Base-by-base conservation (phyloP, 2,888 invertebrate species). In the Phengaris alcon region DNA sequence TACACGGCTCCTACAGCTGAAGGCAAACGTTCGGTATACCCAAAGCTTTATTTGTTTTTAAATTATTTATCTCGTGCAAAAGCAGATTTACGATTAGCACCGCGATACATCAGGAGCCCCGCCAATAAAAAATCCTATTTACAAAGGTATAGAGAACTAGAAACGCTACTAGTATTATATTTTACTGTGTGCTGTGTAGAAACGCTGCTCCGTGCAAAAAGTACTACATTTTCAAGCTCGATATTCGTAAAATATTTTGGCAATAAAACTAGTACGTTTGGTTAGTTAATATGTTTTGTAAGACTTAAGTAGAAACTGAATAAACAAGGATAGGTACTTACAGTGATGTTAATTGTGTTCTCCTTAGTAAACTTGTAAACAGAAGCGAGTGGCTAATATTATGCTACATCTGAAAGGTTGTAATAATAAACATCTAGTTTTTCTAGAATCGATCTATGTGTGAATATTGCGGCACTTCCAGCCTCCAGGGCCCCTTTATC, bases 31-130 rank as follows among this genome's bases (percentile, higher is more conserved):
- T 70, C 70, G 35, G 35, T 51, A n/a, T 69, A 48, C 54, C 69
- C 68, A 83, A 81, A 80, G 84, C 87, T 91, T 91, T 91, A 92
- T 92, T 91, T 90, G 90, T 90, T 92, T 64, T 90, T 91, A 93
- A 93, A 93, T 93, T 93, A 93, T 93, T 93, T 93, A 93, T 92
- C 89, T 90, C 83, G 80, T 88, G 87, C 85, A 87, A 22, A 86
- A 87, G 89, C 89, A 90, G 91, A 93, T 93, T 93, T 93, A 93
- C 93, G 93, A 88, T 88, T 88, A 89, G 85, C 85, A 85, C 86
- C 83, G 82, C 90, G 87, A 92, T 93, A 91, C 90, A 90, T 93
- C 91, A 91, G 90, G 82, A 85, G 84, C 85, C 75, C 87, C 88
- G 85, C 90, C 88, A 90, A 91, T 93, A 93, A 93, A 91, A 91